phyloP scores from a whole-genome alignment of 2,888 invertebrate species.

The Caenorhabditis virilis region DNA sequence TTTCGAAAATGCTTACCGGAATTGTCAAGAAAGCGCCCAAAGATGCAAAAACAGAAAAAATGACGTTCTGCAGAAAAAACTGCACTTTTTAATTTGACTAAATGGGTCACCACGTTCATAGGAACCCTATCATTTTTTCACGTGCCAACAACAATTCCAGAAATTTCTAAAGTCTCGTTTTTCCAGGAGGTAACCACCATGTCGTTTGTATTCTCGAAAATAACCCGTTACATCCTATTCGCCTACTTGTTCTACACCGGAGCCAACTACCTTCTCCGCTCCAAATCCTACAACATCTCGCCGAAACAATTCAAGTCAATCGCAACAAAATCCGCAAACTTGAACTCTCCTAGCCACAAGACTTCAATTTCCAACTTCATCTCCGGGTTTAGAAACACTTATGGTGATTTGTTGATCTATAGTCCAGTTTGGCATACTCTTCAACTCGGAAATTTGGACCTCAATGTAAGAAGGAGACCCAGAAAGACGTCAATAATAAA shows the following conservation, averaged over 20 bases:
- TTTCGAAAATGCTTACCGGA: no score
- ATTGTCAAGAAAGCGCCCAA: no score
- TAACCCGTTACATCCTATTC: conserved; percentile 49
- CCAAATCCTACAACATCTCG: conserved; percentile 58
- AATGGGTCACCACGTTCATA: no score
- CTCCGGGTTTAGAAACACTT: conserved; percentile 12
- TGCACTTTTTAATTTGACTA: no score
- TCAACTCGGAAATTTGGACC: conserved; percentile 23
- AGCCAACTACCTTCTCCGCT: conserved; percentile 47
- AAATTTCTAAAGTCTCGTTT: no score
- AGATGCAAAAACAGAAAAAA: no score
- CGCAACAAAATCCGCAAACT: conserved; percentile 40
- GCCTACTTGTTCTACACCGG: conserved; percentile 37
- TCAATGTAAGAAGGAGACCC: conserved; percentile 10
- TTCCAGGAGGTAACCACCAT: no score
- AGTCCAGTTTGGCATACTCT: conserved; percentile 33
- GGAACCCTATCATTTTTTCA: no score
- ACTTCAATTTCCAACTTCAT: conserved; percentile 13
- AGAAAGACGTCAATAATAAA: not conserved
- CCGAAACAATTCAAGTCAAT: conserved; percentile 62
- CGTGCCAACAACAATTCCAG: no score
- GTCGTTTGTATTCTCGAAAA: conserved; percentile 58
- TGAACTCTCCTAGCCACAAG: conserved; percentile 1
- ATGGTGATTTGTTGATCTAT: conserved; percentile 11
- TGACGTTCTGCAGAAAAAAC: no score